phyloP scores from a whole-genome alignment of 2,888 invertebrate genomes.

The Cantharis flavilabris region DNA sequence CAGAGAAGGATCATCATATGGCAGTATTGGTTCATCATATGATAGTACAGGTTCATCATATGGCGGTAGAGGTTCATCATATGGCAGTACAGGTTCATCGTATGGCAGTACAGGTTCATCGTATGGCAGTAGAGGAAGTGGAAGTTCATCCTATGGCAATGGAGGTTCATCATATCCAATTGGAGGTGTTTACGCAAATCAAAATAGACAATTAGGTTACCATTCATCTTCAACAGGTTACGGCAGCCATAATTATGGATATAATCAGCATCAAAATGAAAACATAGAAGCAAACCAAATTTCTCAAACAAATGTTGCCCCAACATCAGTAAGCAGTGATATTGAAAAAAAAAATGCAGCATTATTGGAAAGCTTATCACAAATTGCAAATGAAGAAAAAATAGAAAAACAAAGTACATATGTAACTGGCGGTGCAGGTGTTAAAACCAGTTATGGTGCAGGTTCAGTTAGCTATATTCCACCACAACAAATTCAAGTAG shows the following conservation, averaged over 20 bases:
- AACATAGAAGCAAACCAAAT: conserved; percentile 10
- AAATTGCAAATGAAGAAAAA: not conserved
- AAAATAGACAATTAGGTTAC: not conserved
- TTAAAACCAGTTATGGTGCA: conserved; percentile 2
- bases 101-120: not conserved
- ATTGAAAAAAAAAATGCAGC: conserved; percentile 23
- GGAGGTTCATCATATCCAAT: not conserved
- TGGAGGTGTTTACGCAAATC: not conserved
- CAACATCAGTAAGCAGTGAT: conserved; percentile 19
- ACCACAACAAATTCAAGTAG: not conserved
- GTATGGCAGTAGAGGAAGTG: not conserved
- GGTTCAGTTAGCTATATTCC: not conserved
- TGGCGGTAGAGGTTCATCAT: not conserved
- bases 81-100: not conserved
- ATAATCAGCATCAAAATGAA: not conserved
- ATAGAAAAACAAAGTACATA: not conserved
- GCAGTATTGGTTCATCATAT: not conserved
- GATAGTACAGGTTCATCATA: not conserved
- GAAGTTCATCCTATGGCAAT: not conserved
- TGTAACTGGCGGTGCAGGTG: not conserved
- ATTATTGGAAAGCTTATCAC: conserved; percentile 19
- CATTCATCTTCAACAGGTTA: not conserved
- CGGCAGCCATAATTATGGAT: not conserved
- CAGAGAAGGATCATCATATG: not conserved
- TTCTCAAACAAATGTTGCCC: not conserved